Conservation (phyloP, 2,888 invertebrate genomes). For the Coleophora deauratella region DNA sequence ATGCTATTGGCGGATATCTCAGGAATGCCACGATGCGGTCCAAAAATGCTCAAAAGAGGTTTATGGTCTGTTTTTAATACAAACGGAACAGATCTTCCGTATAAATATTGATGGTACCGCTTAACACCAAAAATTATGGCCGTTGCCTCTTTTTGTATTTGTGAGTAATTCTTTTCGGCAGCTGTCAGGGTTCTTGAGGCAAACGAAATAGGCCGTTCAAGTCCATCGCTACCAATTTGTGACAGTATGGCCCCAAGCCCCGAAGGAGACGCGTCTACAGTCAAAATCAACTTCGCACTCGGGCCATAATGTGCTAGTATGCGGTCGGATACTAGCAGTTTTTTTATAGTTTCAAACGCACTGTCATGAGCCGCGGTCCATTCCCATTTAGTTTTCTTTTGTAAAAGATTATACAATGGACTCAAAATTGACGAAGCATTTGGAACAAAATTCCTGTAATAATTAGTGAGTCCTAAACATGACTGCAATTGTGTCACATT, state of each 20-base stretch:
- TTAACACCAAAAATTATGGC: conserved; percentile 9
- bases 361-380: conserved; percentile 2
- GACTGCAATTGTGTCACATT: conserved; percentile 8
- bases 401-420: conserved; percentile 8
- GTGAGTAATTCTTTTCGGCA: conserved; percentile 10
- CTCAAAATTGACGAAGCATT: too few species aligned
- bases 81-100: conserved; percentile 9
- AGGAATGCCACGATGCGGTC: conserved; percentile 6
- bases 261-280: conserved; percentile 4
- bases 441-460: too few species aligned
- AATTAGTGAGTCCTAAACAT: too few species aligned
- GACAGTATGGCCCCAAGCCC: conserved; percentile 2
- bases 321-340: background rate
- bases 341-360: conserved; percentile 4
- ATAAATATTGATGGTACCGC: conserved; percentile 7
- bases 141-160: conserved; percentile 10
- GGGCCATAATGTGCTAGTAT: conserved; percentile 6
- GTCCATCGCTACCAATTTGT: background rate
- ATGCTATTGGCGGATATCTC: too few species aligned
- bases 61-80: conserved; percentile 10
- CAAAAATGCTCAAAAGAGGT: conserved; percentile 10
- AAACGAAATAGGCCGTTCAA: conserved; percentile 5
- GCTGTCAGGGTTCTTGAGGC: conserved; percentile 6
- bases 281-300: background rate
- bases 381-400: conserved; percentile 4